phyloP scores from a whole-genome alignment of 2,113 vertebrate species.

The Brachyhypopomus gauderio region DNA sequence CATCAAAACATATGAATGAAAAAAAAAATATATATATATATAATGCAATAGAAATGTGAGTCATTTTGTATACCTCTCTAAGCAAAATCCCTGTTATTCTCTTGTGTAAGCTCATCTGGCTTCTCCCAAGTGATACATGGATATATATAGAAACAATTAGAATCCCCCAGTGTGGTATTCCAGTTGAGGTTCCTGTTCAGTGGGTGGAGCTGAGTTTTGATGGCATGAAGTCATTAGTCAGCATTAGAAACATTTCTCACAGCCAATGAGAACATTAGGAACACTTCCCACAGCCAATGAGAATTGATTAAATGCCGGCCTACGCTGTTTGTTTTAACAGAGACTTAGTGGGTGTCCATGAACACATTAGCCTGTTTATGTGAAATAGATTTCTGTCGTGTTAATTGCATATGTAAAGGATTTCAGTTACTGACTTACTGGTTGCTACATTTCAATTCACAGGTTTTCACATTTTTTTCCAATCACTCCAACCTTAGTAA shows the following conservation, averaged over 20 bases:
- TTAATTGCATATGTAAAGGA: slow-evolving; percentile 35
- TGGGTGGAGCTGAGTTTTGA: slow-evolving; percentile 26
- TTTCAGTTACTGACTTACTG: slow-evolving; percentile 13
- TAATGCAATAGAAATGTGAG: too few relatives aligned
- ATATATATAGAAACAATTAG: neutral
- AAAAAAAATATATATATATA: too few relatives aligned
- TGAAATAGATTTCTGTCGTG: slow-evolving; percentile 31
- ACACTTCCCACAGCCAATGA: slow-evolving; percentile 39
- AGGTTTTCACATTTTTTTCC: neutral
- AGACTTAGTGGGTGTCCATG: slow-evolving; percentile 39
- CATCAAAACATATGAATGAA: too few relatives aligned
- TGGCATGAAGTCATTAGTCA: slow-evolving; percentile 37
- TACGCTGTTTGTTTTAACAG: slow-evolving; percentile 31
- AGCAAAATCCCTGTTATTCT: neutral
- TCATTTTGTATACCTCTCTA: neutral
- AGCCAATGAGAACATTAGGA: slow-evolving; percentile 36
- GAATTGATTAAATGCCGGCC: slow-evolving; percentile 39
- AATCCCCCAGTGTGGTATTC: slow-evolving; percentile 15
- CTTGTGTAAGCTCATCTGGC: neutral
- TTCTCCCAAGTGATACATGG: neutral
- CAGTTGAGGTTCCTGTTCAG: slow-evolving; percentile 27
- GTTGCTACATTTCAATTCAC: slow-evolving; percentile 4
- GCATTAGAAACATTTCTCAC: slow-evolving; percentile 44
- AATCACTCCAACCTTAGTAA: neutral
- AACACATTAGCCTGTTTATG: slow-evolving; percentile 24